phyloP scores from a whole-genome alignment of 2,113 vertebrate genomes.

The Indri indri region DNA sequence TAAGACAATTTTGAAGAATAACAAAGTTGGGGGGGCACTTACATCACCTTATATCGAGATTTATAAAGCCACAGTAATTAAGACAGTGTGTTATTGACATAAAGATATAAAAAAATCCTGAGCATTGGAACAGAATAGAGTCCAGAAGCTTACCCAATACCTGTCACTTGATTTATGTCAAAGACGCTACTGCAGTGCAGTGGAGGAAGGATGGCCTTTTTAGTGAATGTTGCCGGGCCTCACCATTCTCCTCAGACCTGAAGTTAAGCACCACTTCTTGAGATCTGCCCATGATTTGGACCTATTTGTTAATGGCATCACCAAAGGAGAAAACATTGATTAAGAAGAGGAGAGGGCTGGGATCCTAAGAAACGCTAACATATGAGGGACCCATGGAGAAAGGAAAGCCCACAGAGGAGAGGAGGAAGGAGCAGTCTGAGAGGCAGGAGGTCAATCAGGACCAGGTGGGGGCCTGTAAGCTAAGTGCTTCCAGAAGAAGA shows the following conservation, averaged over 20 bases:
- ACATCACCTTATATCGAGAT: not conserved
- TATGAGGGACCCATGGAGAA: not conserved
- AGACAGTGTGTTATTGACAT: not conserved
- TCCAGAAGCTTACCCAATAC: not conserved
- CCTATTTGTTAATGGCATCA: not conserved
- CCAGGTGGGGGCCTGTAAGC: too few relatives aligned
- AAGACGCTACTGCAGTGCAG: not conserved
- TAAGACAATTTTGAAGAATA: not conserved
- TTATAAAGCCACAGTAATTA: constrained; percentile 23
- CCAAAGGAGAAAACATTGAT: not conserved
- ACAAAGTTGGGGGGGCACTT: not conserved
- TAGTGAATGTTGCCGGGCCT: not conserved
- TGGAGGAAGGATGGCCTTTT: not conserved
- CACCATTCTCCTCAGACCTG: not conserved
- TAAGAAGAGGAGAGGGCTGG: not conserved
- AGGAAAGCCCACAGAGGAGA: not conserved
- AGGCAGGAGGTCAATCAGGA: not conserved
- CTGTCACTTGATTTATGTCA: not conserved
- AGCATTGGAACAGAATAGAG: not conserved
- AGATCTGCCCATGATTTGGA: not conserved
- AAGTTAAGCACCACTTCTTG: not conserved
- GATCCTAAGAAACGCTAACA: not conserved
- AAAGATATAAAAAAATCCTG: not conserved
- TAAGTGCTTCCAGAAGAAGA: not conserved
- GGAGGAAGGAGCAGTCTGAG: not conserved